Conservation (phyloP, 2,113 vertebrate genomes). For the Callorhinus ursinus region DNA sequence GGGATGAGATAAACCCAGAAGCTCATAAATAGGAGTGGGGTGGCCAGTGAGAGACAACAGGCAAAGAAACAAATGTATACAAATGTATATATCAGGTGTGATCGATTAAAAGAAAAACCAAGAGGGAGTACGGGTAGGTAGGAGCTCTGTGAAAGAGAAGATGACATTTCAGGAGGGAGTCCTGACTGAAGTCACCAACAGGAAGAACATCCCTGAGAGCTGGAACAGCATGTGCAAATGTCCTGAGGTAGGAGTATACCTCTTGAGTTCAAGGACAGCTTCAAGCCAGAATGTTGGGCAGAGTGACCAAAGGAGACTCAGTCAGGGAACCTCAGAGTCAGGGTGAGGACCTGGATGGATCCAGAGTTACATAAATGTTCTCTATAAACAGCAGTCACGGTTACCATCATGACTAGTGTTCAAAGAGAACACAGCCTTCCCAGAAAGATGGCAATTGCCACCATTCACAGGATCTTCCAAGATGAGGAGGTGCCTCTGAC, state of each 20-base stretch:
- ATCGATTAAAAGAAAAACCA: background rate
- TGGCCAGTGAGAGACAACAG: background rate
- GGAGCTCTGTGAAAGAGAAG: background rate
- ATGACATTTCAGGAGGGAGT: background rate
- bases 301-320: background rate
- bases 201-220: background rate
- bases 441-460: background rate
- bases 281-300: background rate
- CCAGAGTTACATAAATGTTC: background rate
- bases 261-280: background rate
- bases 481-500: background rate
- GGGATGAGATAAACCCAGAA: background rate
- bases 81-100: background rate
- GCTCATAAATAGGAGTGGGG: background rate
- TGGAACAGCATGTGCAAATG: background rate
- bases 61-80: background rate
- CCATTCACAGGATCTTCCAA: background rate
- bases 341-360: background rate
- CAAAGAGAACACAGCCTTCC: background rate
- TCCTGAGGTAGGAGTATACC: background rate
- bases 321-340: background rate
- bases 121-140: background rate
- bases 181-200: no score
- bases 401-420: background rate
- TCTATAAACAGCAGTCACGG: background rate